Percentiles rank a stretch among this genome's conserved stretches.
phyloP scores from a whole-genome alignment of 2,797 vertebrate species.

The Gymnopithys bicolor region DNA sequence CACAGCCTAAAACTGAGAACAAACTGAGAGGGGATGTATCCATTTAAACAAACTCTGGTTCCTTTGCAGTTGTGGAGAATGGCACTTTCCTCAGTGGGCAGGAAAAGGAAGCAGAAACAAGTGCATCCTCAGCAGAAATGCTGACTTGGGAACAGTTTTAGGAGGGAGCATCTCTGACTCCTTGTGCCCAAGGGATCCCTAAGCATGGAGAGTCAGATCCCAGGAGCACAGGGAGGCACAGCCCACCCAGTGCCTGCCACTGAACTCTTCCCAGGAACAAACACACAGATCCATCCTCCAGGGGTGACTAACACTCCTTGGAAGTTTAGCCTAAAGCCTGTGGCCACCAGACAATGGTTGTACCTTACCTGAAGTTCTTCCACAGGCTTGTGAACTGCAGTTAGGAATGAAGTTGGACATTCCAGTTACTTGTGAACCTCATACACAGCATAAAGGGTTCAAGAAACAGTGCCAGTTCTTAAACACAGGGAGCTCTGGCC shows the following conservation, averaged over 20 bases:
- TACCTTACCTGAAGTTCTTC: background rate
- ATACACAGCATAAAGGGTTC: background rate
- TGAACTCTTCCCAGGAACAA: background rate
- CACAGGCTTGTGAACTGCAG: background rate
- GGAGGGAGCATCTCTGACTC: background rate
- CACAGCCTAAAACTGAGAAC: background rate
- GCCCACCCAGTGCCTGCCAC: background rate
- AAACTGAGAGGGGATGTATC: background rate
- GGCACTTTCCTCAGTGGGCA: background rate
- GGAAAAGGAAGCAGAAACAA: background rate
- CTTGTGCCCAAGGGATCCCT: background rate
- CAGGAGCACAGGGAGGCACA: background rate
- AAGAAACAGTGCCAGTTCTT: background rate
- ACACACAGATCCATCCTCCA: background rate
- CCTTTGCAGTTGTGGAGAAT: background rate
- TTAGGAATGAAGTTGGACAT: background rate
- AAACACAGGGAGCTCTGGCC: background rate
- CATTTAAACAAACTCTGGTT: background rate
- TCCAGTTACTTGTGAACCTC: rapidly evolving
- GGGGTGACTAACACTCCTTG: rapidly evolving
- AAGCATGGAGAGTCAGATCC: too few species aligned
- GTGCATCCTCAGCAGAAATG: background rate
- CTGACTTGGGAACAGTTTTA: background rate
- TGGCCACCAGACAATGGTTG: background rate
- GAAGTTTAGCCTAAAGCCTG: background rate